phyloP scores from a whole-genome alignment of 2,113 vertebrate genomes.

The Bubo bubo region DNA sequence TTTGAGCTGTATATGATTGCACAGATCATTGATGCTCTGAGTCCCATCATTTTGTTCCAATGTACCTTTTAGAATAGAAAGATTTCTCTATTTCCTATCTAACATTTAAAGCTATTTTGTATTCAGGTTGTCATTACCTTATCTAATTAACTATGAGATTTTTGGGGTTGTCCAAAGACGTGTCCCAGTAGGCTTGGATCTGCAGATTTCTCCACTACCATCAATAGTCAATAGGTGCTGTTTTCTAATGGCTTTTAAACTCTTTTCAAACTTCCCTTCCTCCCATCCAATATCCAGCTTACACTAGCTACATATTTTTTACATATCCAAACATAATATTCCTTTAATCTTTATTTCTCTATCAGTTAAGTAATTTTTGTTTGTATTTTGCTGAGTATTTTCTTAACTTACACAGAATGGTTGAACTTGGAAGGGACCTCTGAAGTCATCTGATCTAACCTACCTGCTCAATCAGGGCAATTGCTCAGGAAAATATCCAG shows the following conservation, averaged over 20 bases:
- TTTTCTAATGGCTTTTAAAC: neutral
- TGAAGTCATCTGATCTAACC: neutral
- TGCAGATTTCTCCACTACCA: neutral
- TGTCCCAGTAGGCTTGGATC: neutral
- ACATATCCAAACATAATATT: neutral
- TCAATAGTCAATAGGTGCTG: neutral
- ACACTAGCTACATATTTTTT: neutral
- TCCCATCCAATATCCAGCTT: neutral
- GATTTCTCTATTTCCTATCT: neutral
- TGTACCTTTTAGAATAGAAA: neutral
- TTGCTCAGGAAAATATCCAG: neutral
- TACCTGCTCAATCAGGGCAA: neutral
- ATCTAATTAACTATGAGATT: neutral
- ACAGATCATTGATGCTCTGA: neutral
- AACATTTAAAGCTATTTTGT: neutral
- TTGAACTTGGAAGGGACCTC: neutral
- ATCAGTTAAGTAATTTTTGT: neutral
- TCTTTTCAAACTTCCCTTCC: neutral
- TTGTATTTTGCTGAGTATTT: neutral
- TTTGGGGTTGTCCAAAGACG: neutral
- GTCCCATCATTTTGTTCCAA: neutral
- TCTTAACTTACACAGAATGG: neutral
- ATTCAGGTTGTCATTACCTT: neutral
- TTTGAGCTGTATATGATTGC: neutral
- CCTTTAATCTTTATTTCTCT: neutral